A percentile compares a stretch with the other conserved stretches of the same genome.
Evolutionary conservation across 2,113 vertebrate genomes (phyloP).

Genomic region (Psettodes erumei): DNA sequence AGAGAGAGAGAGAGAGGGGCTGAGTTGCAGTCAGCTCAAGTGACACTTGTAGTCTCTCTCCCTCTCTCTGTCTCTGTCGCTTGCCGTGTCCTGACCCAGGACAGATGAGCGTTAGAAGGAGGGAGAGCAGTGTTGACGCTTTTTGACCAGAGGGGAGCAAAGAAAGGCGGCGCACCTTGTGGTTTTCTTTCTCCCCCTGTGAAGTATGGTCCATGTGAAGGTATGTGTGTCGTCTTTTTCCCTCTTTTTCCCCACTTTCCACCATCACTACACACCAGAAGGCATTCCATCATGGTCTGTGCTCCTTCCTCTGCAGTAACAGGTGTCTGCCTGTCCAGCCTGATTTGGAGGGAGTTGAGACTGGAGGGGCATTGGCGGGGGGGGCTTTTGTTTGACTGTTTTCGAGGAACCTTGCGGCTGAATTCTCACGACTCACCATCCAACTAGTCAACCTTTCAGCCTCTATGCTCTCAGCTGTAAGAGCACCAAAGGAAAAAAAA

Average conservation of each 20-base stretch:
- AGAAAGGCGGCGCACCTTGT: conserved; percentile 41
- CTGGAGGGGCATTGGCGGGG: conserved; percentile 4
- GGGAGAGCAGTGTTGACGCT: conserved; percentile 33
- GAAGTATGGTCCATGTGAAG: conserved; percentile 82
- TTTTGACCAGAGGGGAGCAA: conserved; percentile 42
- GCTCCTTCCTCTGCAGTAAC: conserved; percentile 62
- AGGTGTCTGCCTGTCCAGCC: conserved; percentile 74
- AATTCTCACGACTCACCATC: conserved; percentile 51
- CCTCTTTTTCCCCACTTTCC: neutral
- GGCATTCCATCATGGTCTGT: conserved; percentile 25
- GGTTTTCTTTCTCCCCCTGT: conserved; percentile 40
- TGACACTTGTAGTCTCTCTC: conserved; percentile 75
- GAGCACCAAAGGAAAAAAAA: conserved; percentile 24
- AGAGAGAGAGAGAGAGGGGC: conserved; percentile 20
- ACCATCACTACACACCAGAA: neutral
- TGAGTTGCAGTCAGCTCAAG: conserved; percentile 72
- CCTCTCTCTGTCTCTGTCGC: conserved; percentile 20
- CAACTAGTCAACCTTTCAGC: conserved; percentile 38
- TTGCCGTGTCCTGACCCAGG: conserved; percentile 56
- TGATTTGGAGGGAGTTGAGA: conserved; percentile 67
- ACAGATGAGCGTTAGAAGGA: conserved; percentile 61
- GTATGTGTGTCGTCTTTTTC: conserved; percentile 60
- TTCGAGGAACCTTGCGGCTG: conserved; percentile 48
- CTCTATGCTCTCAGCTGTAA: conserved; percentile 22
- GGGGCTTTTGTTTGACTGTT: conserved; percentile 64